phyloP scores from a whole-genome alignment of 2,888 invertebrate genomes.

The Linhomoeus sp. region DNA sequence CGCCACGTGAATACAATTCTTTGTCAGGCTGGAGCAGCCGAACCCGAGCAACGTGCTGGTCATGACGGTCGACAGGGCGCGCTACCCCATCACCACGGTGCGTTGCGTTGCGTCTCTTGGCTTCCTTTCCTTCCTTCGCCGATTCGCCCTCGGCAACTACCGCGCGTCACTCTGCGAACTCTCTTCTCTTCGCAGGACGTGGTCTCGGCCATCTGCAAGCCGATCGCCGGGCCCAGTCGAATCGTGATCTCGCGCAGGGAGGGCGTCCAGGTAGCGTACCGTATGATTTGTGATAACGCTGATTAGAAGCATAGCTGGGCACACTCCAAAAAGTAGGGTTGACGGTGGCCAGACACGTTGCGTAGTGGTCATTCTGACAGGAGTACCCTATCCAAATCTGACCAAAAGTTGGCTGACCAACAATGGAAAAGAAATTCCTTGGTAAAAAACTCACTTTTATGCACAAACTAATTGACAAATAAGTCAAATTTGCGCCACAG shows the following conservation, averaged over 20 bases:
- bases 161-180: slow-evolving; percentile 14
- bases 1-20: no score
- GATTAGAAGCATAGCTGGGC: no score
- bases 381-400: slow-evolving; percentile 77
- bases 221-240: slow-evolving; percentile 77
- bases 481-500: no score
- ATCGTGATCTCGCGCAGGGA: slow-evolving; percentile 50
- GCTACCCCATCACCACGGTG: slow-evolving; percentile 96
- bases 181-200: no score
- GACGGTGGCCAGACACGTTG: slow-evolving; percentile 94
- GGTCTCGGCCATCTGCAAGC: slow-evolving; percentile 80
- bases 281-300: no score
- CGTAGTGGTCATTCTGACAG: slow-evolving; percentile 80
- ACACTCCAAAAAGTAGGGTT: no score
- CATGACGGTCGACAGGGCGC: slow-evolving; percentile 89
- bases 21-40: slow-evolving; percentile 6
- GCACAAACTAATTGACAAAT: no score
- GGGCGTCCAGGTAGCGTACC: slow-evolving; percentile 2
- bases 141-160: background rate
- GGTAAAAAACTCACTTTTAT: no score
- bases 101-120: slow-evolving; percentile 34
- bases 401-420: slow-evolving; percentile 50
- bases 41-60: slow-evolving; percentile 43
- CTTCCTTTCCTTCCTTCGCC: background rate
- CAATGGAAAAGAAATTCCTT: no score